These are phyloP conservation scores for Meghimatium bilineatum DNA, from an alignment of 2,888 invertebrate genomes.

Conservation along the genomic window DNA sequence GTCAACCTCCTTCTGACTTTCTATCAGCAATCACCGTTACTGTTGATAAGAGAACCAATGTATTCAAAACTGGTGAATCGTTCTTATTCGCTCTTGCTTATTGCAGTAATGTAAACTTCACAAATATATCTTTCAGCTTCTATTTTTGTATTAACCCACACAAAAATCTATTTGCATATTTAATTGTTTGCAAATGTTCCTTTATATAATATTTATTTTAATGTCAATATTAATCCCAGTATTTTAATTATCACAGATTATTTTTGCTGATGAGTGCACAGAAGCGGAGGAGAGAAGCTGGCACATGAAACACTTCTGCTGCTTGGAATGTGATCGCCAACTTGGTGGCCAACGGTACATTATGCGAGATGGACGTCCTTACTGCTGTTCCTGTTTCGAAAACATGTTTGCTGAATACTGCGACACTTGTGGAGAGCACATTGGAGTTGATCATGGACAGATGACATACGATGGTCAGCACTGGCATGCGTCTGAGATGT, in stretches of 20 bases:
- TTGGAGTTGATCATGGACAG: slow-evolving; percentile 96
- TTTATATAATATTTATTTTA: too few species aligned
- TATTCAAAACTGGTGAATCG: too few species aligned
- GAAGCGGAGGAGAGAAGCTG: slow-evolving; percentile 98
- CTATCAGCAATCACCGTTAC: too few species aligned
- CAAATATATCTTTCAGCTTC: too few species aligned
- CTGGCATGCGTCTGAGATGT: slow-evolving; percentile 97
- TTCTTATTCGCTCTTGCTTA: too few species aligned
- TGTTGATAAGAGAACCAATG: too few species aligned
- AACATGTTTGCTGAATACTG: slow-evolving; percentile 97
- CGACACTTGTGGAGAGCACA: slow-evolving; percentile 96
- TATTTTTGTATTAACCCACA: too few species aligned
- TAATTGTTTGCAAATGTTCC: too few species aligned
- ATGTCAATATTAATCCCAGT: too few species aligned
- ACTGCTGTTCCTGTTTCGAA: slow-evolving; percentile 96
- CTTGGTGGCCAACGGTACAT: slow-evolving; percentile 98
- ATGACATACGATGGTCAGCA: slow-evolving; percentile 99
- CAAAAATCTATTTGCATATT: too few species aligned
- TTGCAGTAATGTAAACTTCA: too few species aligned
- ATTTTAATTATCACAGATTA: slow-evolving; percentile 84
- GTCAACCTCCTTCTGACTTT: too few species aligned
- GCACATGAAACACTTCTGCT: slow-evolving; percentile 99
- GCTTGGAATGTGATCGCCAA: slow-evolving; percentile 94
- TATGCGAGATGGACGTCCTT: slow-evolving; percentile 95
- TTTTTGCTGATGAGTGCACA: slow-evolving; percentile 98